Conservation (phyloP, 2,797 vertebrate species). For the Myoxocephalus aenaeus region DNA sequence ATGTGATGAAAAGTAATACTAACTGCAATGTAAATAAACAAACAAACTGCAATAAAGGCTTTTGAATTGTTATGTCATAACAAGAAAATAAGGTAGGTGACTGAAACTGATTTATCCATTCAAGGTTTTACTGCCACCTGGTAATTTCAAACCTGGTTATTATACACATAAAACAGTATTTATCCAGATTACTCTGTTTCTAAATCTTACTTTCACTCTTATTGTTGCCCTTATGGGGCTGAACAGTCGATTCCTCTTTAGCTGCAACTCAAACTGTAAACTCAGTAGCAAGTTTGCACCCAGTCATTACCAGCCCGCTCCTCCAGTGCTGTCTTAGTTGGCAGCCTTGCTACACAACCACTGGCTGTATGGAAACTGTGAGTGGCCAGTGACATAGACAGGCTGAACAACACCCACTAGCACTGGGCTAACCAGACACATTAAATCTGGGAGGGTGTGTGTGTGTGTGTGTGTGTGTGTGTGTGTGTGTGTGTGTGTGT, state of each 20-base stretch:
- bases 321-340: conserved; percentile 18
- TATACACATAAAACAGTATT: background rate
- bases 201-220: background rate
- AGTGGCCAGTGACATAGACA: conserved; percentile 24
- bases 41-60: background rate
- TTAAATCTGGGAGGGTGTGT: conserved; percentile 17
- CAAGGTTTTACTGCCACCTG: background rate
- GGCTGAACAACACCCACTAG: conserved; percentile 21
- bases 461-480: background rate
- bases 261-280: conserved; percentile 10
- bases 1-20: background rate
- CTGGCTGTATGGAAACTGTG: conserved; percentile 55
- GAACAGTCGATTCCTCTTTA: background rate
- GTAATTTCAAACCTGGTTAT: background rate
- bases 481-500: background rate
- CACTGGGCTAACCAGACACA: conserved; percentile 4
- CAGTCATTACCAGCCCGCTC: conserved; percentile 47
- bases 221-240: background rate
- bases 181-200: background rate
- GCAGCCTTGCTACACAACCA: conserved; percentile 19
- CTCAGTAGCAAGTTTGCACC: conserved; percentile 23
- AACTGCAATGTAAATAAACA: background rate
- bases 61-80: background rate
- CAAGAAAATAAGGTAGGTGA: background rate
- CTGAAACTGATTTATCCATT: background rate